Percentiles rank a stretch among this genome's conserved stretches.
Evolutionary conservation across 2,797 vertebrate species (phyloP).

Genomic region (Ficedula albicollis): DNA sequence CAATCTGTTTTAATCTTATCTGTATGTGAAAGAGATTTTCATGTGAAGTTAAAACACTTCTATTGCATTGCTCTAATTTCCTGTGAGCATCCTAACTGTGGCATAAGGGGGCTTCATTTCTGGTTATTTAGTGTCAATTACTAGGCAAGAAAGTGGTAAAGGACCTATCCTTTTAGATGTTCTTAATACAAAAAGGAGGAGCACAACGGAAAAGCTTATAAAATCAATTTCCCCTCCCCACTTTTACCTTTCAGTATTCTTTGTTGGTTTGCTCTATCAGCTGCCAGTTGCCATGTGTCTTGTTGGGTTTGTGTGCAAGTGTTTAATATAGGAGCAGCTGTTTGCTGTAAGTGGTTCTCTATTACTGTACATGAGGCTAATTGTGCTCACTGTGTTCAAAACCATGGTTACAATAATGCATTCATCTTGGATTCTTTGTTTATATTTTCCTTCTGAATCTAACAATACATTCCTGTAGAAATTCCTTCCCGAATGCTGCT

Average conservation of each 20-base stretch:
- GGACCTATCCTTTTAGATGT: background rate
- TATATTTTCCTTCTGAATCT: background rate
- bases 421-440: background rate
- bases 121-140: background rate
- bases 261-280: background rate
- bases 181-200: background rate
- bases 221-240: background rate
- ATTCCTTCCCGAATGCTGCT: background rate
- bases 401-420: background rate
- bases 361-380: background rate
- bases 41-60: constrained; percentile 2
- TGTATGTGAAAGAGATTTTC: background rate
- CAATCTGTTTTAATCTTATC: constrained; percentile 47
- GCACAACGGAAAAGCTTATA: background rate
- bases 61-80: background rate
- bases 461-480: background rate
- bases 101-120: background rate
- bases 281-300: background rate
- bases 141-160: background rate
- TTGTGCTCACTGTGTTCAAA: background rate
- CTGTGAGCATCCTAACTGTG: background rate
- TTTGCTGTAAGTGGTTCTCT: background rate
- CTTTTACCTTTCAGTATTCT: background rate
- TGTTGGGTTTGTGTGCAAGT: background rate
- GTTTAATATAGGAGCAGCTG: background rate